Base-by-base conservation (phyloP, 2,113 vertebrate genomes). In the Pygoscelis antarcticus region DNA sequence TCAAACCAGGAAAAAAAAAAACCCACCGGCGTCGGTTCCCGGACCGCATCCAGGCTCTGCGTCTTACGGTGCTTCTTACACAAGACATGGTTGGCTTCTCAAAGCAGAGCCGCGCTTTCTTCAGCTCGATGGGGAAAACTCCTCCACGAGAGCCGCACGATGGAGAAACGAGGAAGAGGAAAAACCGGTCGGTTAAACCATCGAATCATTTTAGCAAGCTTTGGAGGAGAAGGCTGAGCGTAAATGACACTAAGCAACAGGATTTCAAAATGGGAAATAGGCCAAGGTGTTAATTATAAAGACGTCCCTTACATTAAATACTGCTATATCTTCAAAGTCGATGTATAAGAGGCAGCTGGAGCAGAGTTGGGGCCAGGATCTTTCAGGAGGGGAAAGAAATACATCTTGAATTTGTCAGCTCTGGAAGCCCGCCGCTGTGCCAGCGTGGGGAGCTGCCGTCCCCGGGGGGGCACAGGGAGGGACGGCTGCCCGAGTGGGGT, bases 81-180 rank as follows among this genome's bases (percentile, higher is more conserved):
- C 95, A 82, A 68, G 47, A 1, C 26, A 0, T 6, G 8, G 25
- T 26, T 46, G 44, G 79, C 4, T 51, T 34, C 58, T 69, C 19
- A 5, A 34, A 51, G 57, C 71, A 40, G 82, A 54, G 66, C 20
- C 26, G n/a, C 15, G 78, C 83, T 78, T 92, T 82, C 90, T 83
- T 82, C 92, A 75, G 61, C 83, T 27, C 13, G 21, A 21, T 91
- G 62, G 54, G 79, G 83, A 96, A 95, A 79, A 97, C 81, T 76
- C 55, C 89, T 88, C 90, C 93, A 46, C 94, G 68, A 84, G 93
- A 94, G 82, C 74, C 84, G 7, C 81, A 21, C 0, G 84, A 78
- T 95, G 95, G 94, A 87, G 93, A 90, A 96, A 96, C 9, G 47
- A 87, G 92, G 96, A 97, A 92, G 89, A 80, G 77, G 86, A 72